Base-by-base conservation (phyloP, 1,140 invertebrate genomes). In the Eciton burchellii region DNA sequence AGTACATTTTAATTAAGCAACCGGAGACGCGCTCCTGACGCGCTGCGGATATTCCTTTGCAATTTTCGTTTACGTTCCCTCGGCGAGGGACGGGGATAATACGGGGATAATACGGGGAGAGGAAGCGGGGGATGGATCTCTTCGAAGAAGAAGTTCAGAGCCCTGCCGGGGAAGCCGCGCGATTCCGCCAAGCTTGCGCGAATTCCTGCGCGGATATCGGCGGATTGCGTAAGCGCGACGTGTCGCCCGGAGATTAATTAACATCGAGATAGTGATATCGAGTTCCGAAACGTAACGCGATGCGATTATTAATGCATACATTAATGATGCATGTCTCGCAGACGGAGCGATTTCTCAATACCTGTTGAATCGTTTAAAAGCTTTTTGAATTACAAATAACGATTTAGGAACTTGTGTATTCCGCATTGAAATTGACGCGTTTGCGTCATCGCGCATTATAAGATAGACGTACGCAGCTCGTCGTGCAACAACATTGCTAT, bases 1-100 rank as follows among this genome's bases (percentile, higher is more conserved):
- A 59, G 24, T 57, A 70, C 35, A 70, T 68, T 68, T 70, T 79
- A 68, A 57, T 79, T 45, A 54, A 79, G 52, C n/a, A 79, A 70
- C 68, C 56, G 74, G 16, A 35, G 56, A 57, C 56, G 6, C 43
- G 16, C 24, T 16, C 1, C 8, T 11, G 26, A n/a, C 45, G 6
- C 57, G 12, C 29, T 59, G 29, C 24, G 45, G n/a, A 72, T 49
- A 49, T 68, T 41, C 11, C 6, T 21, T 2, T 21, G 41, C 41
- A 29, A 47, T 83, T 68, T 83, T 24, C 41, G 47, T 47, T 24
- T 14, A 1, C 12, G 14, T 45, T 49, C 26, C n/a, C n/a, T n/a
- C n/a, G n/a, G n/a, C n/a, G n/a, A n/a, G n/a, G n/a, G n/a, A n/a
- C n/a, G n/a, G n/a, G n/a, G 35, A 35, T 35, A 35, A 35, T 35